These are phyloP conservation scores for Machimus atricapillus DNA, from an alignment of 2,888 invertebrate species.

Conservation along the genomic window DNA sequence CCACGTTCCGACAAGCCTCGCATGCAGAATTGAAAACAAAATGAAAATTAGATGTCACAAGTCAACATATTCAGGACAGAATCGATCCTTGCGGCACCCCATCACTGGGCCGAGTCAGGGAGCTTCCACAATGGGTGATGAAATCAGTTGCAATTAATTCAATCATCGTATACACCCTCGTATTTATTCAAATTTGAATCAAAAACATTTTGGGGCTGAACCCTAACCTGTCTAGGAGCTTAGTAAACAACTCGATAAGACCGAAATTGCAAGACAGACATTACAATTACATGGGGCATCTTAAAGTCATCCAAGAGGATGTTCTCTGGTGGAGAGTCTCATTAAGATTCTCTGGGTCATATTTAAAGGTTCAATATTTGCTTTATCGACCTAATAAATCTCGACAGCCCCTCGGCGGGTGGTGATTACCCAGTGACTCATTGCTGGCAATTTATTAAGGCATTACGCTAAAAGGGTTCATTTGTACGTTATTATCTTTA, in stretches of 20 bases:
- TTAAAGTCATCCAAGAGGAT: neutral
- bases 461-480: neutral
- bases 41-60: neutral
- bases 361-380: constrained; percentile 2
- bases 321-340: neutral
- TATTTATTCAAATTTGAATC: neutral
- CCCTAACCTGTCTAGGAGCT: neutral
- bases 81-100: neutral
- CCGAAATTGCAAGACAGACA: neutral
- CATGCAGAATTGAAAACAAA: neutral
- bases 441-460: neutral
- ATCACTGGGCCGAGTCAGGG: neutral
- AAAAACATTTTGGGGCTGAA: neutral
- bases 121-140: neutral
- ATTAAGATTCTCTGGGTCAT: neutral
- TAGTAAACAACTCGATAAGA: neutral
- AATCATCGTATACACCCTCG: neutral
- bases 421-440: neutral
- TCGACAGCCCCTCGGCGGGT: neutral
- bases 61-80: neutral
- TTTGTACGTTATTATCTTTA: neutral
- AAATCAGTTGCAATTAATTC: neutral
- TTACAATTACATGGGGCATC: neutral
- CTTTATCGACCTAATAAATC: constrained; percentile 5
- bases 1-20: neutral